Conservation (phyloP, 2,797 vertebrate species). For the Champsocephalus esox region DNA sequence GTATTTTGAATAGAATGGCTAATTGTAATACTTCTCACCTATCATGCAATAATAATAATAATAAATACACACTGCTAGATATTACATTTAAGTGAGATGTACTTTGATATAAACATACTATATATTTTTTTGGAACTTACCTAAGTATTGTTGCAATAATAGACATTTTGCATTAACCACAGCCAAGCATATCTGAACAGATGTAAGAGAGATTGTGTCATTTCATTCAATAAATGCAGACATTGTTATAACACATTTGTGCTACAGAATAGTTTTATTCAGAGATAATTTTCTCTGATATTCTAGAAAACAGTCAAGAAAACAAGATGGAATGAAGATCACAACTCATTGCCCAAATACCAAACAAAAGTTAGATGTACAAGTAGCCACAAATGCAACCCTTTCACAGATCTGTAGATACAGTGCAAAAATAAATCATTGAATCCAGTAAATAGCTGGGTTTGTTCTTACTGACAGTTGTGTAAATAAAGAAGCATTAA, state of each 20-base stretch:
- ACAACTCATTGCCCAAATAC: slow-evolving; percentile 35
- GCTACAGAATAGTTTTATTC: slow-evolving; percentile 52
- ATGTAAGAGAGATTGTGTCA: slow-evolving; percentile 32
- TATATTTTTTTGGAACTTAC: not conserved
- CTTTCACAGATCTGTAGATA: slow-evolving; percentile 77
- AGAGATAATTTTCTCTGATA: slow-evolving; percentile 44
- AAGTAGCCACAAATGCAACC: slow-evolving; percentile 57
- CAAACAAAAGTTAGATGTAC: slow-evolving; percentile 50
- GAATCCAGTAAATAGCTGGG: slow-evolving; percentile 60
- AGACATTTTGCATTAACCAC: slow-evolving; percentile 9
- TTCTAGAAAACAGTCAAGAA: slow-evolving; percentile 43
- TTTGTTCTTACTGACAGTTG: slow-evolving; percentile 55
- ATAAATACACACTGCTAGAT: not conserved
- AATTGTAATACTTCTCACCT: not conserved
- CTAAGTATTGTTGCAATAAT: not conserved
- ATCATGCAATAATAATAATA: not conserved
- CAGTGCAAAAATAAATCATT: slow-evolving; percentile 75
- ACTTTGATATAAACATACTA: not conserved
- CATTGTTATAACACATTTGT: slow-evolving; percentile 46
- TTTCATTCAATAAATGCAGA: slow-evolving; percentile 56
- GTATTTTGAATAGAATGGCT: not conserved
- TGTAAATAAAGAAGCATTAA: slow-evolving; percentile 66
- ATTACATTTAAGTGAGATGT: not conserved
- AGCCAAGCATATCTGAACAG: slow-evolving; percentile 7
- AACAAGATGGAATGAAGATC: slow-evolving; percentile 46